Evolutionary conservation across 2,113 vertebrate species (phyloP).

Genomic region (Barbus barbus): DNA sequence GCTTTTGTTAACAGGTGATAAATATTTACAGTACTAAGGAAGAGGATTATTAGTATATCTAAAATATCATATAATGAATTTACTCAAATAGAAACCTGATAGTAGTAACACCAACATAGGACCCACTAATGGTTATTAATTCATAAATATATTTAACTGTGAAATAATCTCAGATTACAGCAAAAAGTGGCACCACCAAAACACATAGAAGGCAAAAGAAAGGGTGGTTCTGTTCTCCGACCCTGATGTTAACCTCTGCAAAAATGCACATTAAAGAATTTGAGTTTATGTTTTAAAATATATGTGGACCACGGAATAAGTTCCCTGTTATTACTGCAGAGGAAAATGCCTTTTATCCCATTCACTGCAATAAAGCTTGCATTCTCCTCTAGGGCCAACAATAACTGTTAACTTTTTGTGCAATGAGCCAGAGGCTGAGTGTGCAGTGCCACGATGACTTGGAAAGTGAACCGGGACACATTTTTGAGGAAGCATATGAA

Average conservation of each 20-base stretch:
- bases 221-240: background rate
- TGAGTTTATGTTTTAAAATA: conserved; percentile 25
- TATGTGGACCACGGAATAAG: conserved; percentile 10
- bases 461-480: background rate
- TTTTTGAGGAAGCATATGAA: background rate
- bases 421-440: conserved; percentile 19
- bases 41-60: background rate
- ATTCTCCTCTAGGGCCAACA: conserved; percentile 10
- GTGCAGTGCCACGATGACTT: background rate
- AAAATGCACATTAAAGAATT: conserved; percentile 23
- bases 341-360: conserved; percentile 13
- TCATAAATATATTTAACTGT: background rate
- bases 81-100: background rate
- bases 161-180: background rate
- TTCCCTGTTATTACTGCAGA: conserved; percentile 51
- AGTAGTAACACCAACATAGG: background rate
- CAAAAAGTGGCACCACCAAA: background rate
- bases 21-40: conserved; percentile 10
- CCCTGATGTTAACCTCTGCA: too few relatives aligned
- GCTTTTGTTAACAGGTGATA: conserved; percentile 22
- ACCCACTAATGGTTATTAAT: background rate
- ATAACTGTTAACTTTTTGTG: conserved; percentile 30
- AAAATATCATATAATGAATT: background rate
- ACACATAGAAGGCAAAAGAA: background rate
- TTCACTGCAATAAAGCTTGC: conserved; percentile 8